Evolutionary conservation across 2,888 invertebrate genomes (phyloP).

Genomic region (Thymelicus lineola): DNA sequence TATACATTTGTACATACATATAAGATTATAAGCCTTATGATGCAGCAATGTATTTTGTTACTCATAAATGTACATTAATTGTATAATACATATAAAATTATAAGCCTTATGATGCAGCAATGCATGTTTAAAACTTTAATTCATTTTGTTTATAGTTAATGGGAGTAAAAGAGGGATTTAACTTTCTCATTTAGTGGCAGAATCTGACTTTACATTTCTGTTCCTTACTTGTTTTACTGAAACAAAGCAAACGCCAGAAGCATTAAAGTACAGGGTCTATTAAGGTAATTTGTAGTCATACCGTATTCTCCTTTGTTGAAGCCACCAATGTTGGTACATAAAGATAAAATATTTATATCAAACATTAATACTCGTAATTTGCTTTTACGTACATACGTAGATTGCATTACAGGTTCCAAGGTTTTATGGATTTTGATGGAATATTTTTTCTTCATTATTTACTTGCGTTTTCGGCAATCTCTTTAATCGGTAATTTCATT

Average conservation of each 20-base stretch:
- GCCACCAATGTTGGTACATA: background rate
- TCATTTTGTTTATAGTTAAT: background rate
- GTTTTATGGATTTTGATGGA: background rate
- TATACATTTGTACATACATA: no score
- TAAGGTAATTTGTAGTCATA: constrained; percentile 5
- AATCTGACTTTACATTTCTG: background rate
- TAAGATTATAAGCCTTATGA: no score
- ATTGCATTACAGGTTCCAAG: background rate
- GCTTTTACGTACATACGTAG: constrained; percentile 8
- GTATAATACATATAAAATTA: no score
- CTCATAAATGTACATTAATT: no score
- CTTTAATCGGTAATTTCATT: no score
- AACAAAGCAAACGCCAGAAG: constrained; percentile 10
- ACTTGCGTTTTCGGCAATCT: background rate
- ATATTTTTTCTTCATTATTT: background rate
- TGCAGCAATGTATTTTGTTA: no score
- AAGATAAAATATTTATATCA: constrained; percentile 9
- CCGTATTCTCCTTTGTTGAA: constrained; percentile 4
- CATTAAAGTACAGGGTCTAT: background rate
- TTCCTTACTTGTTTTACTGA: constrained; percentile 1
- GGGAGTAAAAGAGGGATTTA: background rate
- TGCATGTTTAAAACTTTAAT: no score
- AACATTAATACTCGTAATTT: constrained; percentile 6
- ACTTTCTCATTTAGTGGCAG: background rate
- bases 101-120: no score